These are phyloP conservation scores for Phoebastria nigripes DNA, from an alignment of 2,797 vertebrate genomes.

Conservation along the genomic window DNA sequence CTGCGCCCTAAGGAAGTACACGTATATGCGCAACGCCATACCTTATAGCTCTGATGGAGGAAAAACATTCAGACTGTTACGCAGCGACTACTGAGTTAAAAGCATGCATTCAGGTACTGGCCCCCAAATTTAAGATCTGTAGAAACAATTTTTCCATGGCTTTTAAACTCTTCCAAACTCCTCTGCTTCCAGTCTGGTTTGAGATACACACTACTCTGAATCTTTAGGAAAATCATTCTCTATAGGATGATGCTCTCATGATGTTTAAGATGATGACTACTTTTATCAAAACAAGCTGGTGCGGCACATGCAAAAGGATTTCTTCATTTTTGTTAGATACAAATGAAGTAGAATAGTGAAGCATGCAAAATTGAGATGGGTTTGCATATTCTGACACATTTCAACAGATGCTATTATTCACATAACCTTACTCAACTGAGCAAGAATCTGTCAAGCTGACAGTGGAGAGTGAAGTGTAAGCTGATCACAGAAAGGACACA, in stretches of 20 bases:
- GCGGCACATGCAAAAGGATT: not conserved
- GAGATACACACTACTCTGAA: not conserved
- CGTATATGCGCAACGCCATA: not conserved
- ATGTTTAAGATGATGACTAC: not conserved
- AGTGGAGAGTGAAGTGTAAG: not conserved
- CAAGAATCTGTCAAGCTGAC: not conserved
- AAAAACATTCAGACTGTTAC: not conserved
- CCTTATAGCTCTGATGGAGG: fast-evolving
- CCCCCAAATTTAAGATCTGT: not conserved
- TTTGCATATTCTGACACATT: not conserved
- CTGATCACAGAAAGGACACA: not conserved
- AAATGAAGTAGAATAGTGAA: not conserved
- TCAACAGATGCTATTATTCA: not conserved
- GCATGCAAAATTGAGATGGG: not conserved
- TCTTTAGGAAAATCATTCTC: not conserved
- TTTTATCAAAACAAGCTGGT: not conserved
- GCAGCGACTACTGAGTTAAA: not conserved
- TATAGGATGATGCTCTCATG: not conserved
- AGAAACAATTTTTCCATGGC: not conserved
- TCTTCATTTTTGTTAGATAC: not conserved
- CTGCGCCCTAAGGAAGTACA: not conserved
- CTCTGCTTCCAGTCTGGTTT: not conserved
- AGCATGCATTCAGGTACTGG: not conserved
- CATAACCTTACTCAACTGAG: not conserved
- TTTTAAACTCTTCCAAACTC: not conserved